phyloP scores from a whole-genome alignment of 2,888 invertebrate species.

The Hypselothyrea guttata region DNA sequence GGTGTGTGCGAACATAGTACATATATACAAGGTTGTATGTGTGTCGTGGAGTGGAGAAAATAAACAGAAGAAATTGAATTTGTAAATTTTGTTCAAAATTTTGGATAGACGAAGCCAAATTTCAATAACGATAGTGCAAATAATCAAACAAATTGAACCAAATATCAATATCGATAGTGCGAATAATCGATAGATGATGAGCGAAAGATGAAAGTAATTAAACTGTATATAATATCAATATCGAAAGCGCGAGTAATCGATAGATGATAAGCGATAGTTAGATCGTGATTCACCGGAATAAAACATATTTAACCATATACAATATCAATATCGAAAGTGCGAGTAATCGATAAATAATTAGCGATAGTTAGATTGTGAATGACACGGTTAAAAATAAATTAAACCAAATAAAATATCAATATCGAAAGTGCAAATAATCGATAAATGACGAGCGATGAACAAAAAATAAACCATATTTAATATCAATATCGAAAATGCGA shows the following conservation, averaged over 20 bases:
- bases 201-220: constrained; percentile 12
- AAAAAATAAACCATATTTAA: constrained; percentile 2
- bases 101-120: constrained; percentile 9
- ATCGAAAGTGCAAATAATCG: constrained; percentile 18
- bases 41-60: constrained; percentile 23
- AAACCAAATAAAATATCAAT: constrained; percentile 1
- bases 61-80: constrained; percentile 25
- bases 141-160: constrained; percentile 13
- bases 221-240: too few species aligned
- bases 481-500: constrained; percentile 13
- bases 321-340: too few species aligned
- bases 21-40: constrained; percentile 21
- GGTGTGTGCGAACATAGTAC: constrained; percentile 6
- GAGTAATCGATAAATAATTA: too few species aligned
- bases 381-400: too few species aligned
- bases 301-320: too few species aligned
- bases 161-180: constrained; percentile 14
- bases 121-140: constrained; percentile 11
- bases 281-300: too few species aligned
- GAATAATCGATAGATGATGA: constrained; percentile 21
- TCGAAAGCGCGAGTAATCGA: too few species aligned
- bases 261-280: too few species aligned
- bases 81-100: constrained; percentile 20
- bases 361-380: too few species aligned
- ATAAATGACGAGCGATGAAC: too few species aligned